A percentile compares a stretch with the other conserved stretches of the same genome.
Evolutionary conservation across 2,888 invertebrate species (phyloP).

Genomic region (Drosophila phalerata): DNA sequence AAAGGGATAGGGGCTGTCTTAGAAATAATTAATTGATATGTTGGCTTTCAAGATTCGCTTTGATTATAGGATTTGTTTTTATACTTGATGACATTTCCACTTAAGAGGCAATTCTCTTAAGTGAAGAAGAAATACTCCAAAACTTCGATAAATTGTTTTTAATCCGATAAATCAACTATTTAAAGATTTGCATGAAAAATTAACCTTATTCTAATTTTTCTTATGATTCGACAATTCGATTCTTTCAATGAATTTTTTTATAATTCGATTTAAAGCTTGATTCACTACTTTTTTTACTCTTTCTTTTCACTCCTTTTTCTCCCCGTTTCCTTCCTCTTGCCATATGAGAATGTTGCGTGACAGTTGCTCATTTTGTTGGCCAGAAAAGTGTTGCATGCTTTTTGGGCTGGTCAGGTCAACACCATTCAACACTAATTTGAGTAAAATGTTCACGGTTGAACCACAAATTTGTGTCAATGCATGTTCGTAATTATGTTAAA

Average conservation of each 20-base stretch:
- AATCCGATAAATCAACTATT: no score
- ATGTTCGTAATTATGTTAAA: conserved; percentile 42
- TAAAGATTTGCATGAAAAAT: no score
- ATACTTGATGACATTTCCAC: conserved; percentile 13
- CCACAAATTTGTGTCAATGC: conserved; percentile 19
- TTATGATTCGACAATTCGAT: no score
- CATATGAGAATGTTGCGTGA: conserved; percentile 39
- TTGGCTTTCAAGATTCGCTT: conserved; percentile 22
- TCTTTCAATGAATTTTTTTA: no score
- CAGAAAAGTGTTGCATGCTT: conserved; percentile 51
- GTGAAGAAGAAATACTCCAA: no score
- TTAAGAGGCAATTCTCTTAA: conserved; percentile 1
- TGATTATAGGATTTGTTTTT: conserved; percentile 22
- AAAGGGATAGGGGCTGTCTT: background rate
- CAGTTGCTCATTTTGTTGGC: conserved; percentile 27
- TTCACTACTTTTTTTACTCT: no score
- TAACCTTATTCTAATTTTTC: no score
- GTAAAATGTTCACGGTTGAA: background rate
- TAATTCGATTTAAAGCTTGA: no score
- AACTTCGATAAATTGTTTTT: no score
- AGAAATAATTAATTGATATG: background rate
- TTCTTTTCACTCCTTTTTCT: background rate
- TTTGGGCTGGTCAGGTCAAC: conserved; percentile 48
- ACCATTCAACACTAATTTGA: conserved; percentile 25
- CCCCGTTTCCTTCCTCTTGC: background rate